Percentiles rank a stretch among this genome's conserved stretches.
These are phyloP conservation scores for Psittacula cyanocephala DNA, from an alignment of 2,113 vertebrate species.

Conservation along the genomic window DNA sequence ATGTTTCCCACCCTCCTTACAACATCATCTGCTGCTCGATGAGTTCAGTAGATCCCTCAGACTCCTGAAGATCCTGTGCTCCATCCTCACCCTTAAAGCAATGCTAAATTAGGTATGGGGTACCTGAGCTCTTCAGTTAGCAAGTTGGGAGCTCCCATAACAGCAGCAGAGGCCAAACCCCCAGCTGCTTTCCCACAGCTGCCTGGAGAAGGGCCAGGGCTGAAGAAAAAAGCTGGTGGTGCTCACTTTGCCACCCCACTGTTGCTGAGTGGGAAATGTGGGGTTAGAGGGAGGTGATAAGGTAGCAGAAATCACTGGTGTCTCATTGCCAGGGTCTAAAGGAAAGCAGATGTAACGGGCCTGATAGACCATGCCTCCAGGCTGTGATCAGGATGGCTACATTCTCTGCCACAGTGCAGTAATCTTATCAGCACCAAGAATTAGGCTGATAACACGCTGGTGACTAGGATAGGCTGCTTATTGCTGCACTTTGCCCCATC, in stretches of 20 bases:
- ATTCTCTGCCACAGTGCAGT: background rate
- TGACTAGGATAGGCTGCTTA: background rate
- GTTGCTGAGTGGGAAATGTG: background rate
- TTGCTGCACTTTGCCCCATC: constrained; percentile 28
- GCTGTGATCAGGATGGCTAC: background rate
- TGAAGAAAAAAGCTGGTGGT: background rate
- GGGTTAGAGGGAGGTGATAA: background rate
- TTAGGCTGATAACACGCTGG: background rate
- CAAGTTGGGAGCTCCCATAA: background rate
- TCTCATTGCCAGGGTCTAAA: background rate
- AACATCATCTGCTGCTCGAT: background rate
- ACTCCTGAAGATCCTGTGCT: background rate
- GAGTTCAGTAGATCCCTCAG: background rate
- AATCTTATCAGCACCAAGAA: background rate
- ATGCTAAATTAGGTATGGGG: background rate
- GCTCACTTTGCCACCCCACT: background rate
- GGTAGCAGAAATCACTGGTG: background rate
- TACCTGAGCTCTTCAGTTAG: background rate
- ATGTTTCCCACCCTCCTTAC: background rate
- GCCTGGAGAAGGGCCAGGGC: background rate
- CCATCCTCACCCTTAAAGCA: background rate
- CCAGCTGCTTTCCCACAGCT: background rate
- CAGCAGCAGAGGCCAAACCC: background rate
- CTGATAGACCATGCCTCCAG: background rate
- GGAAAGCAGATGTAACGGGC: background rate